These are phyloP conservation scores for Istiophorus platypterus DNA, from an alignment of 2,113 vertebrate genomes.

Conservation along the genomic window DNA sequence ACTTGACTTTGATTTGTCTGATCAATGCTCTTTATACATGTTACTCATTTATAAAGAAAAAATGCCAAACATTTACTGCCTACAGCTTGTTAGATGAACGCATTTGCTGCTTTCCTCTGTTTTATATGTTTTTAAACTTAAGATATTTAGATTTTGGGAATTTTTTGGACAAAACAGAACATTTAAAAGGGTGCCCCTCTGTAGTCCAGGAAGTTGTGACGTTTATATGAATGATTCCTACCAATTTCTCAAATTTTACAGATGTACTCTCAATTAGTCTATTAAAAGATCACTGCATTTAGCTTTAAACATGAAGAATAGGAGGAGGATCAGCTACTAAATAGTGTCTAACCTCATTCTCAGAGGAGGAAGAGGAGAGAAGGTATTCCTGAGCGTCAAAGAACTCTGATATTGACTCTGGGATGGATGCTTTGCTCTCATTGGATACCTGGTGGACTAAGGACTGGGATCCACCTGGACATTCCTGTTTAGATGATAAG, in stretches of 20 bases:
- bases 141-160: too few species aligned
- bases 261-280: neutral
- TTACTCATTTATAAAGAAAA: too few species aligned
- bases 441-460: slow-evolving; percentile 95
- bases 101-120: too few species aligned
- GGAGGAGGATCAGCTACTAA: neutral
- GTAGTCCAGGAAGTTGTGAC: too few species aligned
- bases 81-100: too few species aligned
- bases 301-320: neutral
- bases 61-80: too few species aligned
- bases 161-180: too few species aligned
- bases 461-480: slow-evolving; percentile 83
- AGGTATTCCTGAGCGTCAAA: slow-evolving; percentile 98
- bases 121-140: too few species aligned
- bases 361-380: slow-evolving; percentile 96
- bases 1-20: too few species aligned
- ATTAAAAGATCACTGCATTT: neutral
- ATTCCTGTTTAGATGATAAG: slow-evolving; percentile 83
- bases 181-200: neutral
- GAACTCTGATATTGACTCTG: slow-evolving; percentile 96
- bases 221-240: neutral
- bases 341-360: slow-evolving; percentile 90
- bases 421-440: slow-evolving; percentile 92
- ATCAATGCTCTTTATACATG: too few species aligned
- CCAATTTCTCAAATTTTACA: neutral